A percentile compares a stretch with the other conserved stretches of the same genome.
Conservation (phyloP, 1,140 invertebrate genomes). For the Conus ventricosus region DNA sequence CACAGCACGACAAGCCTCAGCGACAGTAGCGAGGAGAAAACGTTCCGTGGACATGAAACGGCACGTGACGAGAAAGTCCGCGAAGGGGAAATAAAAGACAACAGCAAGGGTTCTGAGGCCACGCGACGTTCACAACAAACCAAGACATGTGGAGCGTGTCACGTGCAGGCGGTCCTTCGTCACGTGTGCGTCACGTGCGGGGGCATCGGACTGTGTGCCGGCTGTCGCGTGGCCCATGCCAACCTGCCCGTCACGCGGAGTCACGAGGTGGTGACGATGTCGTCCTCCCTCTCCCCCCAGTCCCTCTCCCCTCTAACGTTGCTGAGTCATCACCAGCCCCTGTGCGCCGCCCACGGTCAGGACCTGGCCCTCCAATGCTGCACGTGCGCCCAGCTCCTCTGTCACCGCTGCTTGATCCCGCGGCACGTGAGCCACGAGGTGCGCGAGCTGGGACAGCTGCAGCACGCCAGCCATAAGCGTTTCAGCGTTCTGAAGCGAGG, state of each 20-base stretch:
- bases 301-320: background rate
- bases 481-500: slow-evolving; percentile 1
- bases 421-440: slow-evolving; percentile 13
- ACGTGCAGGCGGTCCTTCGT: background rate
- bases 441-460: slow-evolving; percentile 7
- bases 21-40: background rate
- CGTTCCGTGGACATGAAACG: background rate
- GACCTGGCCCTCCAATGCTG: slow-evolving; percentile 15
- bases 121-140: background rate
- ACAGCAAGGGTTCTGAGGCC: background rate
- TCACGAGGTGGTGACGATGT: slow-evolving; percentile 12
- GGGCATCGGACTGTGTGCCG: slow-evolving; percentile 17
- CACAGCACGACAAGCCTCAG: background rate
- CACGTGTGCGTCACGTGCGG: slow-evolving; percentile 30
- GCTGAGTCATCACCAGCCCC: background rate
- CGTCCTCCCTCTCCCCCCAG: background rate
- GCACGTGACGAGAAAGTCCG: background rate
- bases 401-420: slow-evolving; percentile 24
- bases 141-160: slow-evolving; percentile 17
- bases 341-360: slow-evolving; percentile 13
- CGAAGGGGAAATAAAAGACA: background rate
- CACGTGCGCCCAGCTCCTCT: slow-evolving; percentile 25
- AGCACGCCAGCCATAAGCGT: background rate
- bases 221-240: slow-evolving; percentile 8
- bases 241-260: slow-evolving; percentile 25